phyloP scores from a whole-genome alignment of 2,888 invertebrate genomes.

The Nomada ruficornis region DNA sequence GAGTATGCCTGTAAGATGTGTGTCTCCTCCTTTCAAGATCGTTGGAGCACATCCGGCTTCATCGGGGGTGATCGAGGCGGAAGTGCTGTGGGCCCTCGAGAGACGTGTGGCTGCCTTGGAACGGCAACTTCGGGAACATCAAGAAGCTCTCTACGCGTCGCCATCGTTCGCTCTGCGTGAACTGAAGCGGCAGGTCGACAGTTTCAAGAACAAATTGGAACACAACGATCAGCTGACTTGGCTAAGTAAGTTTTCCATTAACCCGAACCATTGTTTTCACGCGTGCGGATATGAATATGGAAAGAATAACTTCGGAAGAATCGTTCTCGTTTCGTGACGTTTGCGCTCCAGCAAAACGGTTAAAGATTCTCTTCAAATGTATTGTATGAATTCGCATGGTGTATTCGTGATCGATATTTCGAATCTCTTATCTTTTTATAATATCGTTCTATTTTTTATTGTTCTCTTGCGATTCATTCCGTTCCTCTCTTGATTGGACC shows the following conservation, averaged over 20 bases:
- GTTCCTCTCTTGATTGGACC: not conserved
- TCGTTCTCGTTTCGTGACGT: not conserved
- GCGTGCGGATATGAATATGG: too few relatives aligned
- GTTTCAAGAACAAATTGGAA: conserved; percentile 87
- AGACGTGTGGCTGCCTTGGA: conserved; percentile 86
- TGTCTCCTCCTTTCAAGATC: conserved; percentile 72
- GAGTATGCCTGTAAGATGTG: conserved; percentile 6
- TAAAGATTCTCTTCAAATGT: not conserved
- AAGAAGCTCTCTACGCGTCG: conserved; percentile 84
- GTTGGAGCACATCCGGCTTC: conserved; percentile 82
- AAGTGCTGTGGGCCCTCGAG: conserved; percentile 86
- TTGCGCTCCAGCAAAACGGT: not conserved
- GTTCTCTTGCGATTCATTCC: not conserved
- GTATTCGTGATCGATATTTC: not conserved
- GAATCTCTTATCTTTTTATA: not conserved
- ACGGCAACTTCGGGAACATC: conserved; percentile 84
- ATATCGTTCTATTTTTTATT: not conserved
- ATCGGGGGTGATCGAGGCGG: conserved; percentile 84
- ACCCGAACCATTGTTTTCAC: not conserved
- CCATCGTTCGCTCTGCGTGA: conserved; percentile 86
- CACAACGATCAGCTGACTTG: conserved; percentile 88
- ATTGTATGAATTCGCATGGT: not conserved
- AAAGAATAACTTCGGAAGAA: too few relatives aligned
- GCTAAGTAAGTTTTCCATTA: conserved; percentile 85
- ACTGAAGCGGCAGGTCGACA: conserved; percentile 86